Evolutionary conservation across 1,140 invertebrate genomes (phyloP).

Genomic region (Bombus pascuorum): DNA sequence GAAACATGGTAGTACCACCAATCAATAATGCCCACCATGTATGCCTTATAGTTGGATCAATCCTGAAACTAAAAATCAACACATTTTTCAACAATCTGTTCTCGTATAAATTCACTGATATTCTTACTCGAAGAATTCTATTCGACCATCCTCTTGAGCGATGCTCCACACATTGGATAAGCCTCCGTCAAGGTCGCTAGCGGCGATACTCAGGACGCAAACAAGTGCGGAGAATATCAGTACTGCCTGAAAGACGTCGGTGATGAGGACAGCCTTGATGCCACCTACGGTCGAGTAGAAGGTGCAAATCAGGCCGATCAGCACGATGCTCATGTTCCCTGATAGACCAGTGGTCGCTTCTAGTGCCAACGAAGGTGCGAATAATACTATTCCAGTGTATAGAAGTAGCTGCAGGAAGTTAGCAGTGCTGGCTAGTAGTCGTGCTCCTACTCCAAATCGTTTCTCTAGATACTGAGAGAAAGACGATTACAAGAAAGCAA

Average conservation of each 20-base stretch:
- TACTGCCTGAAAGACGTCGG: conserved; percentile 92
- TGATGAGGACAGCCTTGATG: conserved; percentile 94
- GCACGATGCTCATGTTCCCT: conserved; percentile 88
- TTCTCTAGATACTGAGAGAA: conserved; percentile 89
- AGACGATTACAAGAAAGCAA: too few relatives aligned
- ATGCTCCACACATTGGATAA: conserved; percentile 86
- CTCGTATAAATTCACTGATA: too few relatives aligned
- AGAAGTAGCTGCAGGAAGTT: conserved; percentile 92
- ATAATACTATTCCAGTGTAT: conserved; percentile 96
- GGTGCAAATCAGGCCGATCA: conserved; percentile 91
- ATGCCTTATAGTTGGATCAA: conserved; percentile 89
- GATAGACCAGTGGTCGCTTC: conserved; percentile 94
- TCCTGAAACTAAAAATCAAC: conserved; percentile 57
- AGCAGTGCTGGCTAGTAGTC: conserved; percentile 88
- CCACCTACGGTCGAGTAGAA: conserved; percentile 95
- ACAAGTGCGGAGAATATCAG: conserved; percentile 88
- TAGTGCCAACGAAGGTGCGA: conserved; percentile 95
- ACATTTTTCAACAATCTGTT: neutral
- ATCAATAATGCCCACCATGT: conserved; percentile 88
- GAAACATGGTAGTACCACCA: conserved; percentile 89
- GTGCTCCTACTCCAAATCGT: conserved; percentile 88
- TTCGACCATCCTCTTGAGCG: conserved; percentile 82
- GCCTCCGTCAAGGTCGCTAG: conserved; percentile 87
- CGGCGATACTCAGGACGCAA: conserved; percentile 77
- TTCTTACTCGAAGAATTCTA: conserved; percentile 74